Conservation (phyloP, 2,888 invertebrate species). For the Drosophila niveifrons region DNA sequence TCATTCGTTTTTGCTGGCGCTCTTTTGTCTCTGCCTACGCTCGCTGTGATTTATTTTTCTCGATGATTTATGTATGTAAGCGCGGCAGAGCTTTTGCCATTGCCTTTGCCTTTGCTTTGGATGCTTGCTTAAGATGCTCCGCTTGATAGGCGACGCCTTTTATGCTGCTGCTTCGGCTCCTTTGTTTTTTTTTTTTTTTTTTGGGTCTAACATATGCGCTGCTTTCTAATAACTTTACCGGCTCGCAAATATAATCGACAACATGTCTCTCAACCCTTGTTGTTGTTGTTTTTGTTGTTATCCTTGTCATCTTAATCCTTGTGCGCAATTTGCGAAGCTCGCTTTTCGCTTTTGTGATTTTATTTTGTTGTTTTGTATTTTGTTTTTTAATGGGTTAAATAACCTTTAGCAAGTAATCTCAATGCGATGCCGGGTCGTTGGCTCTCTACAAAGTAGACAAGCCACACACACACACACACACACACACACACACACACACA, state of each 20-base stretch:
- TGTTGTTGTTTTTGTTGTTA: constrained; percentile 15
- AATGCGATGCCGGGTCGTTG: constrained; percentile 68
- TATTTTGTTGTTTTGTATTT: not conserved
- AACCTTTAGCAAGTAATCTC: constrained; percentile 72
- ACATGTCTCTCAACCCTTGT: constrained; percentile 28
- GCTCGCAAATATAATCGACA: constrained; percentile 42
- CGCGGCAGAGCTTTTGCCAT: constrained; percentile 7
- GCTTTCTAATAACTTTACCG: constrained; percentile 50
- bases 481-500: constrained; percentile 30
- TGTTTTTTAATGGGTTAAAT: constrained; percentile 68
- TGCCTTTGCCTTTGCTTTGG: constrained; percentile 1
- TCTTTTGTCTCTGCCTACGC: not conserved
- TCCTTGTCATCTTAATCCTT: constrained; percentile 57
- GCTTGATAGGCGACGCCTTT: constrained; percentile 55
- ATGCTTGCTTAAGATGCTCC: constrained; percentile 51
- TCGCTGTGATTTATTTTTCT: constrained; percentile 69
- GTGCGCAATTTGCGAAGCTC: constrained; percentile 41
- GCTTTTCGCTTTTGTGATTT: constrained; percentile 25
- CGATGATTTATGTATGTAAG: constrained; percentile 70
- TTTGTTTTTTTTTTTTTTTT: constrained; percentile 6
- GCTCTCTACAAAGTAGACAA: constrained; percentile 40
- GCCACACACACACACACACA: constrained; percentile 28
- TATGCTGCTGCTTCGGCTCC: not conserved
- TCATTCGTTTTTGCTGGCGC: too few relatives aligned
- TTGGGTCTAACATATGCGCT: constrained; percentile 13